Evolutionary conservation across 2,113 vertebrate species (phyloP), one percentile per base, ranked within the genome.

Genomic region (Proterorhinus semilunaris): DNA sequence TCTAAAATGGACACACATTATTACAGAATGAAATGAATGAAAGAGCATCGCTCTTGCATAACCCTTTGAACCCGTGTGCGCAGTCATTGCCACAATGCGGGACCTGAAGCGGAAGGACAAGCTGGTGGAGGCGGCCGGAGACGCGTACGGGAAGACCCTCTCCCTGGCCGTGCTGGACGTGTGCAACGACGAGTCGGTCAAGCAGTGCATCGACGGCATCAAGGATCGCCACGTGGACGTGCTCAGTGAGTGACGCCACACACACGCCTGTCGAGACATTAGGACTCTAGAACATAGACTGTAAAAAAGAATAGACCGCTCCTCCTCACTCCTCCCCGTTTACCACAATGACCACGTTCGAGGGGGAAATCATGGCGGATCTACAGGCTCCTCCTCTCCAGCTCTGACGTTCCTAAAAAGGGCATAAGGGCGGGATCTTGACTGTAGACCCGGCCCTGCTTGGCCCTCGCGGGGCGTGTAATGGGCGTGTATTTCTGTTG

Each of bases 21-120:
- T 36, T 36, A 36, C 27, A 36, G 27, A 36, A 36, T 58, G 8
- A 55, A 57, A 21, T 7, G 48, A 46, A 15, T 36, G 4, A 61
- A 42, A n/a, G 17, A 45, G 7, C 13, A 59, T 48, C 11, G 27
- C 16, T 65, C 4, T 43, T 1, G 46, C 16, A 48, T 55, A 42
- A 17, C 62, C 0, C 43, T 51, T 10, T 72, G 27, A 27, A 51
- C 50, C 21, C 10, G 49, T 77, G 13, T n/a, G 62, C 68, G 2
- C 83, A 97, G 95, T 98, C 61, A 91, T 96, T 9, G 96, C 95
- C 73, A 98, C 96, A 16, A 96, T 97, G 95, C 89, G 96, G 15
- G 94, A 96, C 71, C 86, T 96, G 76, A 76, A 88, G 43, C 93
- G 92, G 74, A 95, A 94, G 65, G 92, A 90, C 2, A 87, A 89